Base-by-base conservation (phyloP, 2,113 vertebrate species). In the Pituophis catenifer region DNA sequence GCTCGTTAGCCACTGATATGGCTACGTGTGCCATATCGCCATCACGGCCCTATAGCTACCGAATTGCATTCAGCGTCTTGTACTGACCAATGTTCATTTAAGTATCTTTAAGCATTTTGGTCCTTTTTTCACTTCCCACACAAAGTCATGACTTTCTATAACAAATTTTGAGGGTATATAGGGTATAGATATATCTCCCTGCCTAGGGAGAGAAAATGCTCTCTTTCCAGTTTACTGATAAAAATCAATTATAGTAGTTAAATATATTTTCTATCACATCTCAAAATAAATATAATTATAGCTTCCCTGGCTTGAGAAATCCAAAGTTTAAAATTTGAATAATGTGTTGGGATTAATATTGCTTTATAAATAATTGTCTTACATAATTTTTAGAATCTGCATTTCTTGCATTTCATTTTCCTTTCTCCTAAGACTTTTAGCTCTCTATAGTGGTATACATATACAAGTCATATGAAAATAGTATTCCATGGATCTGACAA, bases 321-420 rank as follows among this genome's bases (percentile, higher is more conserved):
- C 70, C 1, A 87, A 3, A 21, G 92, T 58, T 12, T 52, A 50
- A 57, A 89, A n/a, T 19, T 59, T 48, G 90, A 57, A 89, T 33
- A 65, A 2, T 93, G 75, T 8, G 50, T n/a, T 88, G 50, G 24
- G 5, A 53, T 88, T 53, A 53, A 88, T 11, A 19, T 62, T 94
- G 11, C 62, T 88, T 48, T 70, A 38, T 90, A 75, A 94, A 58
- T n/a, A 86, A 33, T 54, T 38, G 85, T 70, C 95, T 88, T 53
- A 52, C 2, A 26, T 87, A 52, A 15, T 87, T 50, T 26, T 87
- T 50, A 87, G 24, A 88, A 53, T n/a, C 86, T 88, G 24, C 9
- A 17, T 21, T 87, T 29, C 50, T 29, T 52, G 26, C 24, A 52
- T 88, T 88, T 88, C 50, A 53, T 88, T 88, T 50, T 48, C 13